These are phyloP conservation scores for Pristiophorus japonicus DNA, from an alignment of 2,113 vertebrate species.

Conservation along the genomic window DNA sequence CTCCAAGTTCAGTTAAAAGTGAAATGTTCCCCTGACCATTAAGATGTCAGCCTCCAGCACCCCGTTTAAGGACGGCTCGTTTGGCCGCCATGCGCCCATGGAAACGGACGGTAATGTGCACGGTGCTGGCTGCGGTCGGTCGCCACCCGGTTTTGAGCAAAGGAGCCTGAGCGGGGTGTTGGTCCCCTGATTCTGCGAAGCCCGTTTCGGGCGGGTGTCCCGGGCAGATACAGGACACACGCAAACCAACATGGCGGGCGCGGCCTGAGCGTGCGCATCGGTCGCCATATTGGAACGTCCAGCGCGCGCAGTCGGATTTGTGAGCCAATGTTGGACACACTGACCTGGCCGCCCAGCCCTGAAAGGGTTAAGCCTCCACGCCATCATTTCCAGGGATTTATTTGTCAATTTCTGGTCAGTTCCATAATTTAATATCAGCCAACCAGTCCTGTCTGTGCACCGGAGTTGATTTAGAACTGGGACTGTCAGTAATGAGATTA, in stretches of 20 bases:
- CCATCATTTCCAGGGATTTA: background rate
- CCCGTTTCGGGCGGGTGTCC: background rate
- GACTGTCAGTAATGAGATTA: constrained; percentile 21
- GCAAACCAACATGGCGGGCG: too few relatives aligned
- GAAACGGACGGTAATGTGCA: background rate
- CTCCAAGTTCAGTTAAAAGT: too few relatives aligned
- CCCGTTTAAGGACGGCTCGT: background rate
- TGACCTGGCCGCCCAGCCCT: background rate
- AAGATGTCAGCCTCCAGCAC: too few relatives aligned
- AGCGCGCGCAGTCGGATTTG: background rate
- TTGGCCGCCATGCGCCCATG: background rate
- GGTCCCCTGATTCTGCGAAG: background rate
- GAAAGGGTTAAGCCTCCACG: background rate
- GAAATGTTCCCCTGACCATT: too few relatives aligned
- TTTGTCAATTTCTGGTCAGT: background rate
- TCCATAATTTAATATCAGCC: constrained; percentile 10
- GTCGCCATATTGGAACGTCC: background rate
- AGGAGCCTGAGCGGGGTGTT: too few relatives aligned
- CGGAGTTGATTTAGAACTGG: background rate
- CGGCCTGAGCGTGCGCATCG: too few relatives aligned
- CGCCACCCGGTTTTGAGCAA: too few relatives aligned
- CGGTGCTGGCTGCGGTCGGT: too few relatives aligned
- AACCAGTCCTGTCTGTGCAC: background rate
- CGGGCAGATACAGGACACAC: background rate
- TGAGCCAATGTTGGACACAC: background rate